Percentiles rank a stretch among this genome's conserved stretches.
phyloP scores from a whole-genome alignment of 1,140 invertebrate genomes.

The Halyomorpha halys region DNA sequence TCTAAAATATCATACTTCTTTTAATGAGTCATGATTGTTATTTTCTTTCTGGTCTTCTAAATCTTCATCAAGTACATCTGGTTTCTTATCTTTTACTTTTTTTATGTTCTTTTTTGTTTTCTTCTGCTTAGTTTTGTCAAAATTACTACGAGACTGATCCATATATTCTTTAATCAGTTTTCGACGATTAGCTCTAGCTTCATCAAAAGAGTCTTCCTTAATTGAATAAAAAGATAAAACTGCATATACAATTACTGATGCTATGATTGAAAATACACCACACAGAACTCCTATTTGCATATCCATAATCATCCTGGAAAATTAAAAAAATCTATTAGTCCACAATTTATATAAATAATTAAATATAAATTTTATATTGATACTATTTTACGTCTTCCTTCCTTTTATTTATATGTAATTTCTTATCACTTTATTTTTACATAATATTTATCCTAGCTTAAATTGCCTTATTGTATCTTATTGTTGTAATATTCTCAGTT shows the following conservation, averaged over 20 bases:
- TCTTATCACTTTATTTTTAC: no score
- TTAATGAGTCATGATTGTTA: no score
- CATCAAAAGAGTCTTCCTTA: conserved; percentile 23
- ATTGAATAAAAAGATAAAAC: conserved; percentile 19
- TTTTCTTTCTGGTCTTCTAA: neutral
- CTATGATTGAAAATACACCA: conserved; percentile 7
- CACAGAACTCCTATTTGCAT: conserved; percentile 19
- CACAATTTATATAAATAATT: no score
- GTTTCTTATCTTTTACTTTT: conserved; percentile 19
- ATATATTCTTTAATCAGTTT: conserved; percentile 19
- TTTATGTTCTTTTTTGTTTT: conserved; percentile 22
- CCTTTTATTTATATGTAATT: no score
- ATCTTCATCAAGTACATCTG: neutral
- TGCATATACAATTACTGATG: conserved; percentile 14
- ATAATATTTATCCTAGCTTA: no score
- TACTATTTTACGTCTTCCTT: no score
- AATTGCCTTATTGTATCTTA: no score
- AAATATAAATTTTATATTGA: no score
- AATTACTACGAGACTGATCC: conserved; percentile 8
- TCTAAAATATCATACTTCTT: no score
- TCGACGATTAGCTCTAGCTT: conserved; percentile 19
- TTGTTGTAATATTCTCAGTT: no score
- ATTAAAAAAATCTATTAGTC: neutral
- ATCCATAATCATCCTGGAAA: conserved; percentile 19
- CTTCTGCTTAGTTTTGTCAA: conserved; percentile 16